Percentiles rank a stretch among this genome's conserved stretches.
These are phyloP conservation scores for Gallinago paraguaiae DNA, from an alignment of 2,113 vertebrate genomes.

Conservation along the genomic window DNA sequence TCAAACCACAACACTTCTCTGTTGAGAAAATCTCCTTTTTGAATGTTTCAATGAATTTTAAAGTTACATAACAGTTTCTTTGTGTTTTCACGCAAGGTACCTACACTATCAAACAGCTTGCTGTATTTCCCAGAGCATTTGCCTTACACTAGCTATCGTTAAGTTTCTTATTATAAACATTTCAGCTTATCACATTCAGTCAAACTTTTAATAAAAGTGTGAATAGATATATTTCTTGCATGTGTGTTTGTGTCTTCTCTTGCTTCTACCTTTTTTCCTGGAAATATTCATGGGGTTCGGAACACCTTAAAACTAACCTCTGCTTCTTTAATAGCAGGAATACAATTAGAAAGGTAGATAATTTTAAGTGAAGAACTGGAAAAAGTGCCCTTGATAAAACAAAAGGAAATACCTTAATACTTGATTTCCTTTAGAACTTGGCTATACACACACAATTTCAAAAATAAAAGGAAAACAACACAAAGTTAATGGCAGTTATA, in stretches of 20 bases:
- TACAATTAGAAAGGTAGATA: background rate
- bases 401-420: background rate
- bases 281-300: background rate
- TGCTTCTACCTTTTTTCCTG: background rate
- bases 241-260: background rate
- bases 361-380: background rate
- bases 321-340: background rate
- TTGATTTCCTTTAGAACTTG: background rate
- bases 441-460: background rate
- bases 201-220: background rate
- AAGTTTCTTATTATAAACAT: background rate
- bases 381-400: background rate
- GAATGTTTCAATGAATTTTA: background rate
- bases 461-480: background rate
- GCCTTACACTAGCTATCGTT: background rate
- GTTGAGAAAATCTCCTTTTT: background rate
- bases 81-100: background rate
- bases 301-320: background rate
- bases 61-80: background rate
- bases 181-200: background rate
- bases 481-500: background rate
- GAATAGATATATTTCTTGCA: background rate
- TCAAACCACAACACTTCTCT: background rate
- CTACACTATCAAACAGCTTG: background rate
- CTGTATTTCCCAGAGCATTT: background rate